Evolutionary conservation across 2,888 invertebrate species (phyloP).

Genomic region (Geophilus truncorum): DNA sequence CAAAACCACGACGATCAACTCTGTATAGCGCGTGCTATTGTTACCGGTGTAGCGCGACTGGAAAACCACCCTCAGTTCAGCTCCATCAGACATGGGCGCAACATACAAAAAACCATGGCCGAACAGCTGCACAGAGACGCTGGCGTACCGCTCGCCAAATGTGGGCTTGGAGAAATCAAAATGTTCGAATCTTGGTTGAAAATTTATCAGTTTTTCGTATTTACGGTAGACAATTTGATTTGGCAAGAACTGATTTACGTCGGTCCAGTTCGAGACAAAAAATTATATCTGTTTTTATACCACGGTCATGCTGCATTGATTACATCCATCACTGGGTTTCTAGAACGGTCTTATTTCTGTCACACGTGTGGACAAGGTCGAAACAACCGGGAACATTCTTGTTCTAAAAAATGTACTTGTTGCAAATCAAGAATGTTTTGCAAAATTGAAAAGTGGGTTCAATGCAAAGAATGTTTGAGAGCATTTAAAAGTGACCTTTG

Average conservation of each 20-base stretch:
- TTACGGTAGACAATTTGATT: not conserved
- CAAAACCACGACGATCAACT: not conserved
- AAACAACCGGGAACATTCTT: not conserved
- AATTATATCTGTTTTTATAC: not conserved
- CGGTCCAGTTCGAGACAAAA: not conserved
- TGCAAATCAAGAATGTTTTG: not conserved
- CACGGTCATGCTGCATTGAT: not conserved
- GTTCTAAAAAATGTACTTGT: not conserved
- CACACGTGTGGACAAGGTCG: not conserved
- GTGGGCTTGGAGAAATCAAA: not conserved
- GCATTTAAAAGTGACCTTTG: not conserved
- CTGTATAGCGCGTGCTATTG: not conserved
- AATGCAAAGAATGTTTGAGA: not conserved
- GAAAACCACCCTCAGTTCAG: not conserved
- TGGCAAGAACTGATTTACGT: not conserved
- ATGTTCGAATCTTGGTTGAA: not conserved
- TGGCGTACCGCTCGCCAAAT: not conserved
- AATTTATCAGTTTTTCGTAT: not conserved
- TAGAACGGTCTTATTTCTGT: not conserved
- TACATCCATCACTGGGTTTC: not conserved
- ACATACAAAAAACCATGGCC: not conserved
- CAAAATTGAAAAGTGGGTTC: not conserved
- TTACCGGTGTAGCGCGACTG: not conserved
- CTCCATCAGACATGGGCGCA: not conserved
- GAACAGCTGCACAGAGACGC: not conserved